phyloP scores from a whole-genome alignment of 2,888 invertebrate species.

The Parelbella ahira region DNA sequence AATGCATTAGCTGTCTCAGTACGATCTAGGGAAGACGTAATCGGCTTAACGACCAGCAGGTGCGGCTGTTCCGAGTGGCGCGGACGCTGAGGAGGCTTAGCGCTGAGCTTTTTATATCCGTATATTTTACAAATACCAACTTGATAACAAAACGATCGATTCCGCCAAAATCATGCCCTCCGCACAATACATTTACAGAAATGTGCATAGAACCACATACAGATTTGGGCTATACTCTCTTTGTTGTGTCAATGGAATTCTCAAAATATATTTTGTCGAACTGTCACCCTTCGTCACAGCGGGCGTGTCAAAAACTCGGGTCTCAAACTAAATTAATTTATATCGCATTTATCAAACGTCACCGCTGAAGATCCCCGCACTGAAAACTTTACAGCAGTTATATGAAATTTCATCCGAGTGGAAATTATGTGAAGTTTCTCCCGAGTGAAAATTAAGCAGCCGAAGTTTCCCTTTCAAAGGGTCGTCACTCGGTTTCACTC shows the following conservation, averaged over 20 bases:
- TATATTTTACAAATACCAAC: no score
- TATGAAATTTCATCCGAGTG: conserved; percentile 24
- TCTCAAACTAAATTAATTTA: conserved; percentile 16
- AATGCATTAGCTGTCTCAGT: no score
- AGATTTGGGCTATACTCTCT: no score
- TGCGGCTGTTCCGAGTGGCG: not conserved
- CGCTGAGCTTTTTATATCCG: no score
- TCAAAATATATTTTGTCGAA: no score
- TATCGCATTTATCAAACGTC: conserved; percentile 21
- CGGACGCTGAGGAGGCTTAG: no score
- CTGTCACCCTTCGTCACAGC: conserved; percentile 7
- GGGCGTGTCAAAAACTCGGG: not conserved
- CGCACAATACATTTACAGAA: no score
- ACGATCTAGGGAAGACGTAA: conserved; percentile 2
- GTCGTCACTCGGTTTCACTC: conserved; percentile 16
- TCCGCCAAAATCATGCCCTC: no score
- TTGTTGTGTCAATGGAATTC: no score
- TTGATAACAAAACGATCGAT: no score
- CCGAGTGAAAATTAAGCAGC: conserved; percentile 22
- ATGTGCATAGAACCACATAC: no score
- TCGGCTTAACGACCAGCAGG: conserved; percentile 12
- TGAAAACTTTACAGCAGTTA: conserved; percentile 22
- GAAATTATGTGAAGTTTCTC: conserved; percentile 22
- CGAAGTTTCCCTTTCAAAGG: conserved; percentile 15
- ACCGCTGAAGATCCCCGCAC: conserved; percentile 17